Percentiles rank a stretch among this genome's conserved stretches.
phyloP scores from a whole-genome alignment of 1,140 invertebrate genomes.

The Magallana gigas region DNA sequence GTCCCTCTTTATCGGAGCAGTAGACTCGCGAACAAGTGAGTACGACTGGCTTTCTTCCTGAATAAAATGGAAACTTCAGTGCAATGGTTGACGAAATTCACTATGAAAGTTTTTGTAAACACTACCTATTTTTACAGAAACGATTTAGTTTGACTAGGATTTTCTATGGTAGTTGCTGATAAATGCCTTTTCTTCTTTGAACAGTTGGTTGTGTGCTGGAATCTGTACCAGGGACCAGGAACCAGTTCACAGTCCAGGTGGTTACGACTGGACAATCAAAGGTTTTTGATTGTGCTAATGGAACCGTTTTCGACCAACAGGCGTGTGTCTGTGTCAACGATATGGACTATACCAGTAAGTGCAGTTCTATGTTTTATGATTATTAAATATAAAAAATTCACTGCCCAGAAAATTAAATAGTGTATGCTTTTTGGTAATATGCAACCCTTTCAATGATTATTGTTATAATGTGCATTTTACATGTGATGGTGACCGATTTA shows the following conservation, averaged over 20 bases:
- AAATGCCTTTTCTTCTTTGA: neutral
- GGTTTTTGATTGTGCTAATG: slow-evolving; percentile 3
- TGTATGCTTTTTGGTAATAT: too few relatives aligned
- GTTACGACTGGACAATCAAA: slow-evolving; percentile 11
- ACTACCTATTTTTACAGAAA: too few relatives aligned
- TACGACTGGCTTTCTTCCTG: neutral
- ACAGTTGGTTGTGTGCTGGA: slow-evolving; percentile 21
- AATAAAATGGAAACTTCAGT: too few relatives aligned
- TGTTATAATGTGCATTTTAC: too few relatives aligned
- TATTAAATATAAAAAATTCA: too few relatives aligned
- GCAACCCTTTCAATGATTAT: too few relatives aligned
- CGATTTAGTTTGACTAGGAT: too few relatives aligned
- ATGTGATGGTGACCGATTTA: too few relatives aligned
- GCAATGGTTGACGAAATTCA: too few relatives aligned
- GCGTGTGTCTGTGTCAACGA: slow-evolving; percentile 2
- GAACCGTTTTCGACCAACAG: slow-evolving; percentile 8
- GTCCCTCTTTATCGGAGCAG: neutral
- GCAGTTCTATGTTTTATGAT: too few relatives aligned
- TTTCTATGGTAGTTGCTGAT: neutral
- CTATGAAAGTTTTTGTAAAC: too few relatives aligned
- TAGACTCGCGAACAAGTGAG: slow-evolving; percentile 23
- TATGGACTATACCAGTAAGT: neutral
- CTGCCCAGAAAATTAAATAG: too few relatives aligned
- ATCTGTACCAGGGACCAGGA: slow-evolving; percentile 18
- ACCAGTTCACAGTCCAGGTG: slow-evolving; percentile 21